A percentile compares a stretch with the other conserved stretches of the same genome.
These are phyloP conservation scores for Gortyna flavago DNA, from an alignment of 2,888 invertebrate species.

Conservation along the genomic window DNA sequence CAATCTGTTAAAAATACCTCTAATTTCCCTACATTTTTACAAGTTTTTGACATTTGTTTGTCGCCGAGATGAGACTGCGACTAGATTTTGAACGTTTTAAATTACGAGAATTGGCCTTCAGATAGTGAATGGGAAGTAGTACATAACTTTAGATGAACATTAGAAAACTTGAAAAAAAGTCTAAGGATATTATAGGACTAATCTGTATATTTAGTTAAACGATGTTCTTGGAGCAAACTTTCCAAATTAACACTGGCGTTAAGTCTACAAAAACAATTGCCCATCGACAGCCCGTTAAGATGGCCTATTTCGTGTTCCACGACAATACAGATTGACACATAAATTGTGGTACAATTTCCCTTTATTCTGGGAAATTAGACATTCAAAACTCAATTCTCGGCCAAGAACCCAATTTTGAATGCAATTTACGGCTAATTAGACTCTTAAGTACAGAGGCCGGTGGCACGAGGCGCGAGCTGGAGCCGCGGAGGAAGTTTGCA, in stretches of 20 bases:
- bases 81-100: too few species aligned
- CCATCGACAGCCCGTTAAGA: constrained; percentile 62
- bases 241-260: constrained; percentile 55
- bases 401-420: constrained; percentile 85
- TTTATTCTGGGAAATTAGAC: constrained; percentile 86
- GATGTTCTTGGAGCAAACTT: constrained; percentile 30
- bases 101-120: too few species aligned
- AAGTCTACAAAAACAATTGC: constrained; percentile 55
- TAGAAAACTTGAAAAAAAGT: constrained; percentile 1
- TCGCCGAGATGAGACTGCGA: too few species aligned
- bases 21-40: too few species aligned
- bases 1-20: too few species aligned
- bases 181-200: not conserved
- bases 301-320: constrained; percentile 67
- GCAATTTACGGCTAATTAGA: constrained; percentile 88
- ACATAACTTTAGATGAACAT: not conserved
- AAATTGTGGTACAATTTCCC: constrained; percentile 81
- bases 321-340: constrained; percentile 82
- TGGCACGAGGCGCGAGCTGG: constrained; percentile 67
- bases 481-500: constrained; percentile 77
- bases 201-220: constrained; percentile 23
- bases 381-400: constrained; percentile 87
- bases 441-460: constrained; percentile 84
- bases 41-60: too few species aligned
- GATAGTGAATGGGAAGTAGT: not conserved